Evolutionary conservation across 2,888 invertebrate genomes (phyloP), one percentile per base, ranked within the genome.

Genomic region (Drosophila colorata): DNA sequence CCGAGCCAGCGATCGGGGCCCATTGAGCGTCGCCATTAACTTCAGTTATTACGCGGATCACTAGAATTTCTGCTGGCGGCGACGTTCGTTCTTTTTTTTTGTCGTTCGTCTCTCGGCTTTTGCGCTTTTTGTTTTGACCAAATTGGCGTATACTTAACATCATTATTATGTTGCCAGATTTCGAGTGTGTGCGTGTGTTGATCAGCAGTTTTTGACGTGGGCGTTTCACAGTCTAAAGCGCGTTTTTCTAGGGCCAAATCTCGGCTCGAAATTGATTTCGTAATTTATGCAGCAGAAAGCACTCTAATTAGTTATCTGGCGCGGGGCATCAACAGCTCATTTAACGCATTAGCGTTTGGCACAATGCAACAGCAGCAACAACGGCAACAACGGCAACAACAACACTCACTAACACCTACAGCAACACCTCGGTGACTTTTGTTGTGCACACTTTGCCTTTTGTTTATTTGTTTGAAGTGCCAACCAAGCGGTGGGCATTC

Each of bases 11-110:
- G 18, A 47, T 7, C 48, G 56, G 61, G 59, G 68, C 40, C 38
- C 51, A 49, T 23, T 40, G 57, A 51, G 47, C 61, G 31, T 16
- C 40, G 23, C 58, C 58, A 38, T 55, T 63, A 78, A 74, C 82
- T 79, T 77, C 80, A 75, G 44, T 73, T 67, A 71, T 87, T 85
- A 83, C 68, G 84, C 88, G 83, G 89, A 85, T 85, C 84, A 82
- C 82, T 85, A 85, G 89, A 85, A 88, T 87, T 60, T 86, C 84
- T 48, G 72, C 48, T 28, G 28, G 20, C 25, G 25, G 7, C 6
- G 51, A 31, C 53, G 18, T 37, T 68, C 75, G 70, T 20, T 1
- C 4, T 20, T 20, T 20, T 20, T 20, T 13, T 11, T n/a, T 9
- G 40, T 48, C 43, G 35, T 33, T 14, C 13, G 33, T 14, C 20